Evolutionary conservation across 1,140 invertebrate species (phyloP), one percentile per base, ranked within the genome.

Genomic region (Diorhabda carinulata): DNA sequence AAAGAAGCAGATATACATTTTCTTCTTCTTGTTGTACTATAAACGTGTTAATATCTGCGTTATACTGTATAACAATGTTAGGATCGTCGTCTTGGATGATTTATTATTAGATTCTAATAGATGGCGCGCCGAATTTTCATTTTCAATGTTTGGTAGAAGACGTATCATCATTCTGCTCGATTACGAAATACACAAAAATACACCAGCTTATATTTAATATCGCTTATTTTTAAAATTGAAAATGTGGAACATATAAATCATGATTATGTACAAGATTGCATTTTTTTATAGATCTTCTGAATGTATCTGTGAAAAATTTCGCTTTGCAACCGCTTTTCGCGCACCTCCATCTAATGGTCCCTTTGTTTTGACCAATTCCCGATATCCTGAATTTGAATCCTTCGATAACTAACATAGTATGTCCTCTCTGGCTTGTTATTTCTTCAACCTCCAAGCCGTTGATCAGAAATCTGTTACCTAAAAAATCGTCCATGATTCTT

Each of bases 311-410:
- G 47, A 52, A 52, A 52, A 52, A 52, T 52, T 52, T 52, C 2
- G 47, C 47, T 4, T 52, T 52, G 47, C 47, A 52, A 0, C 47
- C 47, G 6, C 47, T 3, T 52, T n/a, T 52, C 2, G 47, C 47
- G n/a, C 47, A 52, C n/a, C 47, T 52, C 47, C 47, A 52, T n/a
- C 47, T 52, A 52, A 52, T 52, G n/a, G 47, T 52, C 47, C 47
- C 47, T 52, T 52, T 52, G n/a, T 52, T 52, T 52, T 4, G 47
- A 4, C 47, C 47, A 52, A 52, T 52, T 52, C 47, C 47, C 6
- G 47, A 52, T 52, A 52, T 52, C 47, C 47, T 52, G n/a, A 52
- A 52, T n/a, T 52, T 52, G 2, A 8, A 6, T 8, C 47, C 47
- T 8, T 52, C 47, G n/a, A 52, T 52, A 6, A 52, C n/a, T 4